These are phyloP conservation scores for Hypercompe scribonia DNA, from an alignment of 2,888 invertebrate species.

Conservation along the genomic window DNA sequence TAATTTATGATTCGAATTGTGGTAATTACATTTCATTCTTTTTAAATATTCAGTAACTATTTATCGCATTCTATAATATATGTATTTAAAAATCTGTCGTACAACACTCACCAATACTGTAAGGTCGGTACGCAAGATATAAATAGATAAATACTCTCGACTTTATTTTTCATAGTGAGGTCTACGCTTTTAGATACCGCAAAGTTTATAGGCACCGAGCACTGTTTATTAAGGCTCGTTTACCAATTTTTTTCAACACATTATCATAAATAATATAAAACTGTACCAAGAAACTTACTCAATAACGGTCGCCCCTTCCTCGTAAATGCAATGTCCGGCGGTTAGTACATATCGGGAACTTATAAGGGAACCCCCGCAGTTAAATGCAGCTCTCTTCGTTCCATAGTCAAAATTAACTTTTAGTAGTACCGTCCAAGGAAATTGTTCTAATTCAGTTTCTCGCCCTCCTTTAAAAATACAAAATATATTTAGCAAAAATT, in stretches of 20 bases:
- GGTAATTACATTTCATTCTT: not conserved
- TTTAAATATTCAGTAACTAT: not conserved
- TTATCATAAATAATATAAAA: not conserved
- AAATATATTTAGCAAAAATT: not conserved
- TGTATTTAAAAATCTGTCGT: too few relatives aligned
- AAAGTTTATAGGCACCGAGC: not conserved
- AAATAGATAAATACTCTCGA: not conserved
- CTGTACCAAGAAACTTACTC: slow-evolving; percentile 56
- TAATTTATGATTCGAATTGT: not conserved
- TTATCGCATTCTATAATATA: too few relatives aligned
- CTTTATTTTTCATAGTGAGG: not conserved
- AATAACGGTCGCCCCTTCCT: slow-evolving; percentile 57
- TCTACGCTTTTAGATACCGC: not conserved
- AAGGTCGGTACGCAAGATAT: not conserved
- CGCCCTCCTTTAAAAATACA: slow-evolving; percentile 65
- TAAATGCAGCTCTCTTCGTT: slow-evolving; percentile 56
- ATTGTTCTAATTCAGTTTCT: slow-evolving; percentile 74
- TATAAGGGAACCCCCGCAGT: slow-evolving; percentile 78
- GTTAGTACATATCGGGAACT: slow-evolving; percentile 74
- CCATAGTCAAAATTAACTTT: slow-evolving; percentile 68
- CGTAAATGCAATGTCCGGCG: slow-evolving; percentile 76
- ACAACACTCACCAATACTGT: not conserved
- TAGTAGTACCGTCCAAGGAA: slow-evolving; percentile 77
- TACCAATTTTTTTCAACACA: not conserved
- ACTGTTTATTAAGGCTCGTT: not conserved